Evolutionary conservation across 1,140 invertebrate species (phyloP).

Genomic region (Megalonaias nervosa): DNA sequence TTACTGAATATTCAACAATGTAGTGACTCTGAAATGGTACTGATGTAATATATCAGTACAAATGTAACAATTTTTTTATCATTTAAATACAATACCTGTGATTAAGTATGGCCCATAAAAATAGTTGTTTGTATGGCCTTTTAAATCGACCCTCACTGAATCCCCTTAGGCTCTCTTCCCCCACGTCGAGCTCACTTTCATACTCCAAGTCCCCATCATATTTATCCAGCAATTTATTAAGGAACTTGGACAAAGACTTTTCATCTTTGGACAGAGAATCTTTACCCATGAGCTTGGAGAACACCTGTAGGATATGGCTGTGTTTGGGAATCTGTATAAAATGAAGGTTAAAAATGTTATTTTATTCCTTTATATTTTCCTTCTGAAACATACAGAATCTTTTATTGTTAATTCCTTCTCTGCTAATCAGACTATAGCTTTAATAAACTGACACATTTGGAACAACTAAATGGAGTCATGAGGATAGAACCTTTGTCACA

Average conservation of each 20-base stretch:
- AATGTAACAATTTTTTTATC: neutral
- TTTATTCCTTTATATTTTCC: no score
- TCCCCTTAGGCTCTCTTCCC: neutral
- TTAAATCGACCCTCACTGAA: constrained; percentile 40
- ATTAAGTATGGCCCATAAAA: constrained; percentile 63
- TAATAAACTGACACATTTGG: no score
- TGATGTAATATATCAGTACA: no score
- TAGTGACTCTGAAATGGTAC: no score
- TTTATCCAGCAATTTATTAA: constrained; percentile 56
- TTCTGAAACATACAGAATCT: no score
- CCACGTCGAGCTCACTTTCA: constrained; percentile 14
- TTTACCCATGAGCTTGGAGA: constrained; percentile 21
- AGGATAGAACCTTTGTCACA: no score
- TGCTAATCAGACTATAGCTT: no score
- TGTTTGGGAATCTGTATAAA: constrained; percentile 40
- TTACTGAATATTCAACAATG: no score
- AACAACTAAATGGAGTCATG: no score
- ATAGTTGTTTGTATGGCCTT: constrained; percentile 61
- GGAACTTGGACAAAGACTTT: constrained; percentile 37
- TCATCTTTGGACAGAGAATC: constrained; percentile 37
- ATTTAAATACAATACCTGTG: constrained; percentile 47
- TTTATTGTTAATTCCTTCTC: no score
- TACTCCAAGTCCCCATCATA: constrained; percentile 44
- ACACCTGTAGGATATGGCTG: constrained; percentile 34
- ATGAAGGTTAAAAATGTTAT: neutral